A percentile compares a stretch with the other conserved stretches of the same genome.
Conservation (phyloP, 2,113 vertebrate species). For the Hassar affinis region DNA sequence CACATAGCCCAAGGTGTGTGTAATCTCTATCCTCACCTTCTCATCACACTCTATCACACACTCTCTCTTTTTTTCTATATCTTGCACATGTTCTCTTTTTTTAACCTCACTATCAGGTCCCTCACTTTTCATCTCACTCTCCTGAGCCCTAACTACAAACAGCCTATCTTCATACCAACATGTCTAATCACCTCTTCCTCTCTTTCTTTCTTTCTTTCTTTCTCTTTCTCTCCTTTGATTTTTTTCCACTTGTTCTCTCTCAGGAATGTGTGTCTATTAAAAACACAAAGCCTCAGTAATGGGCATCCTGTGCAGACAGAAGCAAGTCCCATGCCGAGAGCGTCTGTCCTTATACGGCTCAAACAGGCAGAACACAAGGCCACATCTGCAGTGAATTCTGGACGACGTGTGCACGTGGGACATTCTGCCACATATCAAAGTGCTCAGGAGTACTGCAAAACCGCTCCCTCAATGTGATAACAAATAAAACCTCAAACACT, state of each 20-base stretch:
- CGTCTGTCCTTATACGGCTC: background rate
- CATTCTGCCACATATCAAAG: constrained; percentile 1
- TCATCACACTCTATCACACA: constrained; percentile 34
- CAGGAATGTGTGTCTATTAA: constrained; percentile 9
- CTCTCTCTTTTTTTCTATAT: constrained; percentile 17
- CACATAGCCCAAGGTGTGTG: constrained; percentile 57
- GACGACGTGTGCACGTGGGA: background rate
- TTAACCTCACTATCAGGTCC: background rate
- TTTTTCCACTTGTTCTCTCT: constrained; percentile 5
- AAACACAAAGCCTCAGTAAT: constrained; percentile 11
- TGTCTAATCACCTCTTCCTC: background rate
- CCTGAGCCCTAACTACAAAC: background rate
- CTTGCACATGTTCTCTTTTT: background rate
- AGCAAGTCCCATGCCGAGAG: background rate
- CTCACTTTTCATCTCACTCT: background rate
- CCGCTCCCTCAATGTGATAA: background rate
- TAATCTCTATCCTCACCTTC: constrained; percentile 58
- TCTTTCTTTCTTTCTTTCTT: background rate
- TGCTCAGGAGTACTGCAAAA: background rate
- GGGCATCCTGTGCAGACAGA: background rate
- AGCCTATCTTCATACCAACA: background rate
- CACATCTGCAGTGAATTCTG: constrained; percentile 4
- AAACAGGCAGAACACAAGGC: background rate
- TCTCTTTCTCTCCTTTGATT: background rate
- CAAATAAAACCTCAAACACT: constrained; percentile 21